Base-by-base conservation (phyloP, 2,888 invertebrate species). In the Lithodes maja region DNA sequence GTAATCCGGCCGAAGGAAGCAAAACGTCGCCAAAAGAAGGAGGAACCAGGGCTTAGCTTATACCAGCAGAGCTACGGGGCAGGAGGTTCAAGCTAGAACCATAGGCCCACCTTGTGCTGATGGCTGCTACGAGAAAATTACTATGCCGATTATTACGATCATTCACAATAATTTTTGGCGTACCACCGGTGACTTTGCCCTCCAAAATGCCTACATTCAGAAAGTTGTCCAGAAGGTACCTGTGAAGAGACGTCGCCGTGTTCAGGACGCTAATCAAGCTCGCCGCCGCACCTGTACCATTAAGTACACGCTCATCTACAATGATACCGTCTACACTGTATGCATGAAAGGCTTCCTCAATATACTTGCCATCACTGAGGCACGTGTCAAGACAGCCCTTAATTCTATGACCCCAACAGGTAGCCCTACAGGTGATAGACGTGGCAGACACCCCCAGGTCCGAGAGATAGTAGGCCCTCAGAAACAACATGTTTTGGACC, bases 291-390 rank as follows among this genome's bases (percentile, higher is more conserved):
- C 52, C 15, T 50, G 50, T 53, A 78, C 78, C 53, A n/a, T 78
- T 12, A 9, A 78, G 15, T 82, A 82, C 82, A 82, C 68, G n/a
- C 49, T 82, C 49, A 15, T 12, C n/a, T 53, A 80, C 33, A 9
- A 2, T n/a, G 17, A 80, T 2, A 9, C 12, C n/a, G 53, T 7
- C 81, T 82, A 82, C 61, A 55, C 68, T 15, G 17, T 82, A 3
- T 82, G 61, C 50, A 49, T 9, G 52, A 82, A 55, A 17, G 82
- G 68, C 55, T 82, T 82, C 82, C 69, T 82, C 49, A n/a, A 49
- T 3, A 55, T 82, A 55, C 50, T 68, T 3, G 61, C 9, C 17
- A 55, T 68, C 12, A n/a, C 61, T 33, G 69, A 83, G 69, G 54
- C 50, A 2, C 83, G 69, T 3, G 83, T 83, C 17, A 50, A n/a